Base-by-base conservation (phyloP, 2,888 invertebrate species). In the Himalopsyche japonica region DNA sequence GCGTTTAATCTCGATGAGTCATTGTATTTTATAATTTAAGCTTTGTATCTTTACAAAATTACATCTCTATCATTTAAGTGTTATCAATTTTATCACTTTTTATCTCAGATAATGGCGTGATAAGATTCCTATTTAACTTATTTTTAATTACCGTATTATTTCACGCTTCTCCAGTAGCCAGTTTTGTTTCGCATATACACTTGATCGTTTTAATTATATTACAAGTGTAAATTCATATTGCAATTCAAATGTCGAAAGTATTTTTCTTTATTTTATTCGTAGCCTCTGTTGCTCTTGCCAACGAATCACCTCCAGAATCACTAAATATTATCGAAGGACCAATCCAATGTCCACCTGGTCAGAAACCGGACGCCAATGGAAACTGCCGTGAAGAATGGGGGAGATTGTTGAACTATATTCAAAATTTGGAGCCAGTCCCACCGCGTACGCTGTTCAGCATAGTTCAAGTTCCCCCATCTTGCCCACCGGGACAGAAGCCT, bases 311-410 rank as follows among this genome's bases (percentile, higher is more conserved):
- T 0, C 64, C 20, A 6, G 47, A 27, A 1, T 15, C 15, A 0
- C 4, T 70, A 27, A 81, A 88, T 76, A 87, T 90, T 30, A 89
- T 90, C 81, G 89, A 87, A 83, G 89, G 90, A 15, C 91, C 91
- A 1, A 88, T 88, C 37, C 90, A 91, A 57, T 91, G 91, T 79
- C 91, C 91, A 15, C 85, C 6, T 34, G 91, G 91, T 27, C 90
- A 89, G 82, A 89, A 84, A 83, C 89, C 89, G 2, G 91, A 91
- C 86, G 89, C 89, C 47, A 88, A 89, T 18, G 90, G 90, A 77
- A 84, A 88, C 82, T 91, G 91, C 86, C 89, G 91, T 24, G 84
- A 82, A 48, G 80, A 85, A 34, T 87, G 87, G 87, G 84, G 57
- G 15, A 70, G 80, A 48, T 8, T 20, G 34, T 10, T 64, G 15